phyloP scores from a whole-genome alignment of 2,113 vertebrate species.

The Periophthalmodon schlosseri region DNA sequence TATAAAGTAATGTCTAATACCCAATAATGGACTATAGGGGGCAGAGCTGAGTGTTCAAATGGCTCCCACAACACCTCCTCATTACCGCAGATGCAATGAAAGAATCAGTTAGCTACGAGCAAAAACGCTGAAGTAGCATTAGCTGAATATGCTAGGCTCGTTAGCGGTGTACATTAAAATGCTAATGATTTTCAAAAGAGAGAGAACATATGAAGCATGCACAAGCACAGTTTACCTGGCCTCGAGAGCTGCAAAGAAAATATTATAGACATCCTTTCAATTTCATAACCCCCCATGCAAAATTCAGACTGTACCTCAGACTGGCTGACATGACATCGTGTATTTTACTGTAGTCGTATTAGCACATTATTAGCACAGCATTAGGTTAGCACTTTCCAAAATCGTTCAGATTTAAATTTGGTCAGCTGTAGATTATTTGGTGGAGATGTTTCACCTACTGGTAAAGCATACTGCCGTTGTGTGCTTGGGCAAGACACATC shows the following conservation, averaged over 20 bases:
- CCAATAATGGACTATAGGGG: too few relatives aligned
- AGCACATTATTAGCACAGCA: too few relatives aligned
- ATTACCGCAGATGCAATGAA: constrained; percentile 13
- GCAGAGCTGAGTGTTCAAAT: constrained; percentile 55
- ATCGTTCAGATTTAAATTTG: too few relatives aligned
- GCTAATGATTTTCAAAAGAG: constrained; percentile 12
- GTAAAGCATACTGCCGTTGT: too few relatives aligned
- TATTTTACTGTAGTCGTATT: neutral
- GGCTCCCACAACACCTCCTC: constrained; percentile 54
- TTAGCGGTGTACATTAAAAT: constrained; percentile 31
- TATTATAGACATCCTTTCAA: constrained; percentile 1
- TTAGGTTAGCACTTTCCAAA: too few relatives aligned
- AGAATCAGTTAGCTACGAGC: constrained; percentile 31
- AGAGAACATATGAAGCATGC: constrained; percentile 3
- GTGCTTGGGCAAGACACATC: too few relatives aligned
- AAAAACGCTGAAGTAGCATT: constrained; percentile 32
- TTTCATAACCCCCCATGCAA: constrained; percentile 43
- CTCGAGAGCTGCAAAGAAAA: constrained; percentile 51
- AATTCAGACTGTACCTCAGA: neutral
- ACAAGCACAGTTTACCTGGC: constrained; percentile 64
- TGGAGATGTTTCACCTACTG: too few relatives aligned
- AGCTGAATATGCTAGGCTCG: constrained; percentile 24
- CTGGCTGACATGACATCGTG: neutral
- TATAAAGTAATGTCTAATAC: too few relatives aligned
- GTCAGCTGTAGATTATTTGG: too few relatives aligned